Percentiles rank a stretch among this genome's conserved stretches.
Evolutionary conservation across 2,888 invertebrate genomes (phyloP).

Genomic region (Dryocosmus kuriphilus): DNA sequence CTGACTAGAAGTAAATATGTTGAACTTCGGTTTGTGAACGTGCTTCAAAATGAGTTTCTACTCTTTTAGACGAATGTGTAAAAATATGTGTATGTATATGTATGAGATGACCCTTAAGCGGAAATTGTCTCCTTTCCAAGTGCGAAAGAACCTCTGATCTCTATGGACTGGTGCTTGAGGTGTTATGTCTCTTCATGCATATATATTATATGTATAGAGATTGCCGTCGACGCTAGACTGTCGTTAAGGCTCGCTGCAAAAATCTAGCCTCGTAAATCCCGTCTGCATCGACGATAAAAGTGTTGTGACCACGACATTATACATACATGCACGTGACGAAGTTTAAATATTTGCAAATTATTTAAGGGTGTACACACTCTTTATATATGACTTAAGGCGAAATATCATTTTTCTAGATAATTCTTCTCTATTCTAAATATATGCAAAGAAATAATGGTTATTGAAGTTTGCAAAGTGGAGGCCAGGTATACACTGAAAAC

Average conservation of each 20-base stretch:
- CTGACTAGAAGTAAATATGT: neutral
- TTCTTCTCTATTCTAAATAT: neutral
- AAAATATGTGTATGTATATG: neutral
- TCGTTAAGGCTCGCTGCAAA: slow-evolving; percentile 44
- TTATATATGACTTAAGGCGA: neutral
- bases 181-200: slow-evolving; percentile 32
- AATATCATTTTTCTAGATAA: neutral
- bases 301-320: neutral
- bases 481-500: no score
- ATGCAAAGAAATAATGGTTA: neutral
- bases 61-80: slow-evolving; percentile 32
- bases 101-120: slow-evolving; percentile 42
- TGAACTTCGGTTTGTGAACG: slow-evolving; percentile 10
- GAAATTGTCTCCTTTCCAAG: slow-evolving; percentile 45
- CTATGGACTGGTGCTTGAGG: slow-evolving; percentile 7
- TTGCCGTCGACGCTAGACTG: neutral
- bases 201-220: slow-evolving; percentile 29
- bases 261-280: slow-evolving; percentile 57
- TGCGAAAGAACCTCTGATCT: slow-evolving; percentile 17
- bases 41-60: slow-evolving; percentile 51
- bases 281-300: slow-evolving; percentile 32
- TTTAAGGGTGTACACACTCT: neutral
- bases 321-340: neutral
- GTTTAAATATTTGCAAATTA: neutral
- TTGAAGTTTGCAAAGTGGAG: no score